phyloP scores from a whole-genome alignment of 2,113 vertebrate species.

The Stegastes partitus region DNA sequence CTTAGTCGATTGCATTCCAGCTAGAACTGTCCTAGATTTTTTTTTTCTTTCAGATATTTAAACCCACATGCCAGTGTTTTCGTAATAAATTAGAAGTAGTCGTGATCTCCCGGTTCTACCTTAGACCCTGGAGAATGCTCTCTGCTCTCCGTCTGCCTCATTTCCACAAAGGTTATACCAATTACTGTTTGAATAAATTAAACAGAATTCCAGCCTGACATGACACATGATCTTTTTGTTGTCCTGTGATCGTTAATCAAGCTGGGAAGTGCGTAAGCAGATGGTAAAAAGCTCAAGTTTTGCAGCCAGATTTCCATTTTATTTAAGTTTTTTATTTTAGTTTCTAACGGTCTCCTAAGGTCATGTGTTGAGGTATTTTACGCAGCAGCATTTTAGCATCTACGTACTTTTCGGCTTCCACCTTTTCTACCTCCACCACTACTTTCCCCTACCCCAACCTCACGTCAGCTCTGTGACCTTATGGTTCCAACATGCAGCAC shows the following conservation, averaged over 20 bases:
- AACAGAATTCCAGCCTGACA: not conserved
- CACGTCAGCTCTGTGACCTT: too few species aligned
- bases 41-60: not conserved
- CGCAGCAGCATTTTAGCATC: too few species aligned
- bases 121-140: not conserved
- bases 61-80: not conserved
- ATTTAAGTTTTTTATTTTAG: too few species aligned
- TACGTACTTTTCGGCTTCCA: too few species aligned
- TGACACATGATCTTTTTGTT: slow-evolving; percentile 11
- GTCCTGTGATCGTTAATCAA: not conserved
- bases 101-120: not conserved
- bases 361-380: not conserved
- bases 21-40: too few species aligned
- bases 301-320: not conserved
- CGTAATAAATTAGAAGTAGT: not conserved
- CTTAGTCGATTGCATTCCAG: not conserved
- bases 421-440: too few species aligned
- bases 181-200: slow-evolving; percentile 9
- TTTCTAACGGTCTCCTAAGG: not conserved
- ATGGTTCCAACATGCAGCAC: too few species aligned
- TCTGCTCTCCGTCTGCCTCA: not conserved
- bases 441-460: too few species aligned
- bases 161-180: slow-evolving; percentile 39
- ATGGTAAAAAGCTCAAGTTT: not conserved
- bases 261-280: not conserved